These are phyloP conservation scores for Oophaga sylvatica DNA, from an alignment of 2,797 vertebrate genomes.

Conservation along the genomic window DNA sequence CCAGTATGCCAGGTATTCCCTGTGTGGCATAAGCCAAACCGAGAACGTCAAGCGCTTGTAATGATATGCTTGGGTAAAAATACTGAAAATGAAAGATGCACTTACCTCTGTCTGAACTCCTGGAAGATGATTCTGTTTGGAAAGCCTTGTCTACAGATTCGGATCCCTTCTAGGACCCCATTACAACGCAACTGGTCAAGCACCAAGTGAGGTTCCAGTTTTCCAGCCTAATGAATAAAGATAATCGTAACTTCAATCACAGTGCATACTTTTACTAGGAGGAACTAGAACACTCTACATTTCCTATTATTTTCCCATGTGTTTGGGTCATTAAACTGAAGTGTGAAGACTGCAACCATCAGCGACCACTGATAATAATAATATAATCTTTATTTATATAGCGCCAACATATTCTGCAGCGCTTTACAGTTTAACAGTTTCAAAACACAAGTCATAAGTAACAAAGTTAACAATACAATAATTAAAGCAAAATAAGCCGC, in stretches of 20 bases:
- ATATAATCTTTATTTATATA: too few species aligned
- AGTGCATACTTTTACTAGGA: not conserved
- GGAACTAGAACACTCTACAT: not conserved
- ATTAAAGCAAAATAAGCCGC: too few species aligned
- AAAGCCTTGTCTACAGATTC: conserved; percentile 92
- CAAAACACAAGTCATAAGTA: too few species aligned
- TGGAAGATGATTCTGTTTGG: conserved; percentile 93
- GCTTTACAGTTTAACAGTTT: too few species aligned
- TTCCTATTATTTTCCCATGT: not conserved
- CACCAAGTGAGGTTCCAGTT: conserved; percentile 83
- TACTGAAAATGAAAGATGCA: not conserved
- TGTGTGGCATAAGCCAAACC: too few species aligned
- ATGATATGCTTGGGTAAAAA: too few species aligned
- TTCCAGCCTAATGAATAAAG: conserved; percentile 75
- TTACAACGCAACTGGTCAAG: conserved; percentile 91
- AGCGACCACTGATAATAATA: too few species aligned
- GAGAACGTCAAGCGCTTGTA: too few species aligned
- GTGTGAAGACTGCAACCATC: too few species aligned
- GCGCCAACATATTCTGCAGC: too few species aligned
- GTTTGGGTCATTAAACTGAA: not conserved
- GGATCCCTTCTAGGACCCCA: conserved; percentile 90
- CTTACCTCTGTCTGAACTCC: conserved; percentile 89
- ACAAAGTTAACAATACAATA: too few species aligned
- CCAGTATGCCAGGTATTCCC: too few species aligned
- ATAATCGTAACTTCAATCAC: not conserved